phyloP scores from a whole-genome alignment of 2,888 invertebrate species.

The Pseudococcus viburni region DNA sequence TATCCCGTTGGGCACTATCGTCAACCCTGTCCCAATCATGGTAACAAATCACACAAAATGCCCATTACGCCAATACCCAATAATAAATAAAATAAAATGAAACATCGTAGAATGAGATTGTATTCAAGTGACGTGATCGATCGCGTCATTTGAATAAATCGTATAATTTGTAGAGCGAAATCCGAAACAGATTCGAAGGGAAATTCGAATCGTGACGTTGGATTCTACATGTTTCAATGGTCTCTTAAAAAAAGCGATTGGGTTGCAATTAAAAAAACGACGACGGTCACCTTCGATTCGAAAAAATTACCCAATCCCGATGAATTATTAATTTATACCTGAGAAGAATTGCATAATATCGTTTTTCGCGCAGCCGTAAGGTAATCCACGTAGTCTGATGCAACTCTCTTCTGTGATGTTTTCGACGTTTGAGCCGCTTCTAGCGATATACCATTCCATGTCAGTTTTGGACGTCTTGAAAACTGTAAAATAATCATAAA shows the following conservation, averaged over 20 bases:
- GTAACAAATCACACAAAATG: constrained; percentile 69
- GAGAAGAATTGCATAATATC: constrained; percentile 95
- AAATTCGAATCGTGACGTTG: not conserved
- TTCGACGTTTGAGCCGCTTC: constrained; percentile 79
- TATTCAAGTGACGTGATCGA: not conserved
- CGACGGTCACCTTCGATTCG: not conserved
- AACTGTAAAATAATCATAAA: constrained; percentile 74
- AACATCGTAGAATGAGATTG: not conserved
- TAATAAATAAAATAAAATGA: constrained; percentile 23
- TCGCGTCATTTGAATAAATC: not conserved
- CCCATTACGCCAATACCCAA: constrained; percentile 61
- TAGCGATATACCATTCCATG: constrained; percentile 91
- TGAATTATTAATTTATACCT: constrained; percentile 76
- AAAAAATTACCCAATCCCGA: not conserved
- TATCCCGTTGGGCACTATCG: constrained; percentile 98
- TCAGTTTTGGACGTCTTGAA: constrained; percentile 89
- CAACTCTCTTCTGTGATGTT: constrained; percentile 81
- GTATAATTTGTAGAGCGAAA: not conserved
- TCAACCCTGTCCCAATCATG: constrained; percentile 87
- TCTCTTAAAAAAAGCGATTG: not conserved
- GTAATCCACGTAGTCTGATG: constrained; percentile 92
- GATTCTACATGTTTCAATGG: not conserved
- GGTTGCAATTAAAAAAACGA: not conserved
- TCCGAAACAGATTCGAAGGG: not conserved
- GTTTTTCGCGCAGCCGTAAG: constrained; percentile 95